Base-by-base conservation (phyloP, 2,888 invertebrate species). In the Pristionchus entomophagus region DNA sequence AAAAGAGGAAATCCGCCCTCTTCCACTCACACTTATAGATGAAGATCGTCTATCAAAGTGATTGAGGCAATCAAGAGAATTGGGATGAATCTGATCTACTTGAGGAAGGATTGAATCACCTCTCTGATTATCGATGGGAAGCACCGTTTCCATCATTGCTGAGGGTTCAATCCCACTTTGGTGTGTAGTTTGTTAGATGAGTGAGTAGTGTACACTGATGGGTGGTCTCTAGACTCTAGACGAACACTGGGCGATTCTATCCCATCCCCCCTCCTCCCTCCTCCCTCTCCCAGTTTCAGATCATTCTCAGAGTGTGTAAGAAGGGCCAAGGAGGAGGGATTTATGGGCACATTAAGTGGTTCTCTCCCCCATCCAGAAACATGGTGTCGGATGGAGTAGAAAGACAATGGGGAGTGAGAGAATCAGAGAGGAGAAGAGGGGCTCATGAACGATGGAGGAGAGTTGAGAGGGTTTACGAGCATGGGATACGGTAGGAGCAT, bases 301-400 rank as follows among this genome's bases (percentile, higher is more conserved):
- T 62, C 62, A 62, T 62, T 62, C 62, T 62, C 32, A 62, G 32
- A 62, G 62, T 38, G 69, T 69, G 69, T 69, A 69, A 69, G 69
- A 69, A 69, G 35, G 14, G 14, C 32, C 38, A 19, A 10, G 38
- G 4, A 32, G 17, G 32, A 35, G 38, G 41, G 69, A 69, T 69
- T 69, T 69, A 69, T 69, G 69, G 38, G 38, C 69, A 69, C 69
- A 69, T 69, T 69, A 69, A 69, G 69, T 69, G 69, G 69, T 69
- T 69, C 69, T 38, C 69, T 29, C 65, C 17, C 69, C 69, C 35
- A 19, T 69, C 38, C 59, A 59, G 69, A 69, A 69, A 41, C 41
- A 45, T 78, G 49, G 78, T 73, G 45, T n/a, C n/a, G n/a, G n/a
- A n/a, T 10, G 73, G 41, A n/a, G 45, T 22, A 22, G 41, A 35